phyloP scores from a whole-genome alignment of 2,113 vertebrate genomes.

The Misgurnus anguillicaudatus region DNA sequence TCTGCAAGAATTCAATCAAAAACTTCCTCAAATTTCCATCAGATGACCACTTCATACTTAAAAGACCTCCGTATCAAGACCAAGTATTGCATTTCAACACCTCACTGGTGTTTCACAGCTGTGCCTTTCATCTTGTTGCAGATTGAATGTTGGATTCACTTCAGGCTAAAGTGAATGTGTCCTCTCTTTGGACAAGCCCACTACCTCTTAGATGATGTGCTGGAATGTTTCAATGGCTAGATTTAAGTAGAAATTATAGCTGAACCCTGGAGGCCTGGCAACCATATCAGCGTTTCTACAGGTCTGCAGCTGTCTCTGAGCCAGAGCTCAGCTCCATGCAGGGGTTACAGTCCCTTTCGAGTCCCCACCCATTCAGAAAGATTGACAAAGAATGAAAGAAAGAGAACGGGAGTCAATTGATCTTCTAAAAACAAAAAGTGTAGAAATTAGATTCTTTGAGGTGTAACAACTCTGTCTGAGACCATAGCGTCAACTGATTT shows the following conservation, averaged over 20 bases:
- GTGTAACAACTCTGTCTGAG: constrained; percentile 1
- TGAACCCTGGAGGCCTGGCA: constrained; percentile 42
- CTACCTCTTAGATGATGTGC: constrained; percentile 15
- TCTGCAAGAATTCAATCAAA: constrained; percentile 6
- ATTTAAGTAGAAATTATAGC: constrained; percentile 47
- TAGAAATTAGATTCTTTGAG: background rate
- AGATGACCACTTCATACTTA: background rate
- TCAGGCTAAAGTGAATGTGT: constrained; percentile 38
- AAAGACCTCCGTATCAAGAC: constrained; percentile 5
- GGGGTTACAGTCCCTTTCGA: constrained; percentile 29
- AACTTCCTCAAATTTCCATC: background rate
- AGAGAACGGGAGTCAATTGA: background rate
- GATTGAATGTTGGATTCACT: constrained; percentile 26
- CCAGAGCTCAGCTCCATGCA: constrained; percentile 29
- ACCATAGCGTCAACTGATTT: background rate
- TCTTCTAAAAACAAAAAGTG: background rate
- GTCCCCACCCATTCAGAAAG: background rate
- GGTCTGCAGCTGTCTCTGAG: constrained; percentile 19
- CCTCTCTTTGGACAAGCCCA: background rate
- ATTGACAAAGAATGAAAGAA: background rate
- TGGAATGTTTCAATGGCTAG: constrained; percentile 38
- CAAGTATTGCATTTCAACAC: background rate
- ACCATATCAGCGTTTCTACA: constrained; percentile 44
- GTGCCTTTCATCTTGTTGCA: constrained; percentile 36
- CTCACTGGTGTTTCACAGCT: constrained; percentile 34